Evolutionary conservation across 1,140 invertebrate species (phyloP).

Genomic region (Scaptodrosophila lebanonensis): DNA sequence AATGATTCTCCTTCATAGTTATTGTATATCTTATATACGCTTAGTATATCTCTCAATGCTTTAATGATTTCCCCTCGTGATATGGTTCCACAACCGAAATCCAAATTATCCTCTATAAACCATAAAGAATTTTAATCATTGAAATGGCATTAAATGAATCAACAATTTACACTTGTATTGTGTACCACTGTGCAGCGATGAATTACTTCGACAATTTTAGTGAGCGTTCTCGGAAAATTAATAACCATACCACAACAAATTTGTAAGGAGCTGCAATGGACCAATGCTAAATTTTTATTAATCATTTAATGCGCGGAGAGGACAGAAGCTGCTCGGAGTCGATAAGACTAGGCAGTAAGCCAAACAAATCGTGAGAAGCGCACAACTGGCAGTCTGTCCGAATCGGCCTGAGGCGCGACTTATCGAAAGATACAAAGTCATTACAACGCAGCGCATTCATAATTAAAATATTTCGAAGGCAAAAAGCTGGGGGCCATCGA

Average conservation of each 20-base stretch:
- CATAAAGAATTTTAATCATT: too few species aligned
- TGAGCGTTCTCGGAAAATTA: slow-evolving; percentile 33
- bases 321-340: slow-evolving; percentile 8
- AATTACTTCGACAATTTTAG: slow-evolving; percentile 21
- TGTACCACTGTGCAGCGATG: too few species aligned
- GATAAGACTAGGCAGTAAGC: slow-evolving; percentile 34
- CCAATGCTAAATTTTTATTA: slow-evolving; percentile 66
- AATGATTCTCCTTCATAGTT: too few species aligned
- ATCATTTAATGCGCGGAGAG: slow-evolving; percentile 52
- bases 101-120: too few species aligned
- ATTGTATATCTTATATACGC: too few species aligned
- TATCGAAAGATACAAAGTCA: slow-evolving; percentile 59
- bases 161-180: too few species aligned
- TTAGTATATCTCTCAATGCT: too few species aligned
- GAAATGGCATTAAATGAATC: too few species aligned
- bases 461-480: slow-evolving; percentile 64
- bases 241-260: slow-evolving; percentile 45
- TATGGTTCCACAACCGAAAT: too few species aligned
- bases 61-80: too few species aligned
- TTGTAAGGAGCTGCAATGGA: slow-evolving; percentile 19
- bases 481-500: neutral
- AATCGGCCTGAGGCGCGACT: slow-evolving; percentile 9
- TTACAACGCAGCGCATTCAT: slow-evolving; percentile 57
- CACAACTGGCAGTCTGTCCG: slow-evolving; percentile 36
- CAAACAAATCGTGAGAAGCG: slow-evolving; percentile 46